These are phyloP conservation scores for Drosophila cyrtoloma DNA, from an alignment of 2,888 invertebrate species.

Conservation along the genomic window DNA sequence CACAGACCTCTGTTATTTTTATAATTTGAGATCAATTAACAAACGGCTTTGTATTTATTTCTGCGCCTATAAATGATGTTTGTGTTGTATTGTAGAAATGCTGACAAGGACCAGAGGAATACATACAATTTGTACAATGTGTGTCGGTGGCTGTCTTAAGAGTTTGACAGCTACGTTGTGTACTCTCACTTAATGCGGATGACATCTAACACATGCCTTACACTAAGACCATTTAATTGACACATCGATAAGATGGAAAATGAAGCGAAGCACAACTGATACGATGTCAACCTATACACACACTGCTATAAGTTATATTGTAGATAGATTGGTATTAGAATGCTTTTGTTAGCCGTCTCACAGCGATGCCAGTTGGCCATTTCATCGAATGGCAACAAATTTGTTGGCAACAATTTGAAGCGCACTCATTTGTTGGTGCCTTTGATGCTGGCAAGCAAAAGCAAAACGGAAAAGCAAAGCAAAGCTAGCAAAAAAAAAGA, in stretches of 20 bases:
- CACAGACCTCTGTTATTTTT: background rate
- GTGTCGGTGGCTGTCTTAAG: conserved; percentile 34
- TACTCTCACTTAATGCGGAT: conserved; percentile 49
- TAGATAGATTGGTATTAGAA: conserved; percentile 15
- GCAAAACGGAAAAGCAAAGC: conserved; percentile 14
- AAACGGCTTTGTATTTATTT: background rate
- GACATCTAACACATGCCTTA: conserved; percentile 61
- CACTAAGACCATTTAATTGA: conserved; percentile 73
- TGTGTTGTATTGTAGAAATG: background rate
- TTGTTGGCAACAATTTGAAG: conserved; percentile 76
- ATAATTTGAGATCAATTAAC: background rate
- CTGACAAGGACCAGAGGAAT: conserved; percentile 3
- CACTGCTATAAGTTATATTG: background rate
- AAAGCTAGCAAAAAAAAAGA: conserved; percentile 17
- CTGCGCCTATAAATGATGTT: background rate
- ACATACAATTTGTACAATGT: conserved; percentile 7
- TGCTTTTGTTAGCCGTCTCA: conserved; percentile 44
- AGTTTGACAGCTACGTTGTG: conserved; percentile 47
- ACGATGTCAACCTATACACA: conserved; percentile 27
- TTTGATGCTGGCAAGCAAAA: conserved; percentile 58
- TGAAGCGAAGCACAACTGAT: conserved; percentile 37
- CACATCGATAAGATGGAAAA: conserved; percentile 61
- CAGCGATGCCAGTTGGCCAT: conserved; percentile 27
- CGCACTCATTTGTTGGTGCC: conserved; percentile 66
- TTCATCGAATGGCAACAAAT: conserved; percentile 65